Base-by-base conservation (phyloP, 2,113 vertebrate genomes). In the Pseudorhombus dupliciocellatus region DNA sequence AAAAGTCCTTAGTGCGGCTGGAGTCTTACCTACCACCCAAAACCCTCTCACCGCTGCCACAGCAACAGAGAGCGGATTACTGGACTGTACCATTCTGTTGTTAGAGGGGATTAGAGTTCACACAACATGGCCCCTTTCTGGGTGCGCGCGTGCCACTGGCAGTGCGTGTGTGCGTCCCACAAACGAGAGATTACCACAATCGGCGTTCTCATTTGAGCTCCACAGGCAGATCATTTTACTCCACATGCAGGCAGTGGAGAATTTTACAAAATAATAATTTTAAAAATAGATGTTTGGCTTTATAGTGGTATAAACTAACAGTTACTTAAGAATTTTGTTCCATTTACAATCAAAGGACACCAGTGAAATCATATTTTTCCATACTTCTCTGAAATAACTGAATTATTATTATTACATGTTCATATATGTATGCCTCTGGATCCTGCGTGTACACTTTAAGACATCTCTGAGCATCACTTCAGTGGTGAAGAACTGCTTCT, bases 1-100 rank as follows among this genome's bases (percentile, higher is more conserved):
- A 78, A 86, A 84, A 92, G 88, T 92, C 87, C 90, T 84, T 80
- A 79, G 81, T 83, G 80, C 60, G 77, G 86, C 81, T 82, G 74
- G 79, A 89, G 91, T 93, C 88, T 90, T 90, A 93, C 87, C 90
- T 92, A 92, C 89, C 92, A 89, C 80, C 88, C 89, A 90, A 91
- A 94, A 93, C 93, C 94, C 89, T 93, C 90, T 93, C 93, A 91
- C 83, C 87, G 93, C 94, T 95, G 92, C 95, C 93, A 94, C 93
- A 93, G 94, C 92, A 95, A 95, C 93, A 94, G 90, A 91, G 92
- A 91, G 85, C 90, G 95, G 95, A 96, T 96, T 96, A 95, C 92
- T 85, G 94, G 95, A 94, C 92, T 72, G 84, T 95, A 95, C 95
- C 95, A 96, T 92, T 95, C 90, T 83, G 88, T 91, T 93, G 93